phyloP scores from a whole-genome alignment of 2,113 vertebrate genomes.

The Sylvilagus bachmani region DNA sequence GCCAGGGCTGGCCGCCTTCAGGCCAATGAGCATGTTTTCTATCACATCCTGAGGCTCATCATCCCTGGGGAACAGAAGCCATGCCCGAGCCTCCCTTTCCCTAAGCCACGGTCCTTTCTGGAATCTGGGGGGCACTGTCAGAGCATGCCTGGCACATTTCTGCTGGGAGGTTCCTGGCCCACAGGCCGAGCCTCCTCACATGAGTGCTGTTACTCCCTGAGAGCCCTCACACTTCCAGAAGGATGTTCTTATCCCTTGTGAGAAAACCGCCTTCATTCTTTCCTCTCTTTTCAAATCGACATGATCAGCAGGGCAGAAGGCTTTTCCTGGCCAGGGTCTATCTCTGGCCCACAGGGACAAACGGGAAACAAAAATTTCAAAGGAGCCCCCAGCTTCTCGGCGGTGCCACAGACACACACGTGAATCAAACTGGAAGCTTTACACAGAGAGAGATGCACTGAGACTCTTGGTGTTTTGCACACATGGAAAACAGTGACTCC shows the following conservation, averaged over 20 bases:
- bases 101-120: background rate
- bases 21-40: background rate
- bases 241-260: slow-evolving; percentile 58
- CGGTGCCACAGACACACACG: background rate
- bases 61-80: background rate
- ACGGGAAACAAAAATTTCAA: slow-evolving; percentile 53
- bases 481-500: slow-evolving; percentile 41
- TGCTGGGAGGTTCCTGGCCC: slow-evolving; percentile 48
- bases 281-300: slow-evolving; percentile 66
- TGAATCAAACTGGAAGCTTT: slow-evolving; percentile 25
- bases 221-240: slow-evolving; percentile 43
- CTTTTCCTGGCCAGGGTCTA: slow-evolving; percentile 41
- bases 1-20: background rate
- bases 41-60: background rate
- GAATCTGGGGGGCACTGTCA: background rate
- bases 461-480: slow-evolving; percentile 41
- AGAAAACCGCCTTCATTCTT: slow-evolving; percentile 58
- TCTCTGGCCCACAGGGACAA: slow-evolving; percentile 29
- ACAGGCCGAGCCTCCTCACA: slow-evolving; percentile 62
- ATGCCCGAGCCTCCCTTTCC: background rate
- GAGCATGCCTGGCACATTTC: slow-evolving; percentile 28
- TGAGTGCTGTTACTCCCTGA: slow-evolving; percentile 53
- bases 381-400: slow-evolving; percentile 50
- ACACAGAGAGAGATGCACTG: slow-evolving; percentile 7
- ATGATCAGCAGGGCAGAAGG: slow-evolving; percentile 48